phyloP scores from a whole-genome alignment of 2,888 invertebrate species.

The Syrphus vitripennis region DNA sequence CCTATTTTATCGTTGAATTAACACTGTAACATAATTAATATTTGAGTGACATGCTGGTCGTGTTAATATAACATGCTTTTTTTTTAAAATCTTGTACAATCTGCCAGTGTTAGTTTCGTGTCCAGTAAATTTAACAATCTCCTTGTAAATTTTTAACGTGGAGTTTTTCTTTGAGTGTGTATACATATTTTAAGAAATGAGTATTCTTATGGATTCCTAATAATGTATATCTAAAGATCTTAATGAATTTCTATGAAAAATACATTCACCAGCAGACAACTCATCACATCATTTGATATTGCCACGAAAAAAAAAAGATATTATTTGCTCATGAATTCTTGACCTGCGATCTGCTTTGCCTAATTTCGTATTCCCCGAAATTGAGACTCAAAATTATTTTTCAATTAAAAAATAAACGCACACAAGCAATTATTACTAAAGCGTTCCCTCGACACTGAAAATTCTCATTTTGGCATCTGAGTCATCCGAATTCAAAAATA shows the following conservation, averaged over 20 bases:
- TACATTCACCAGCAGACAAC: not conserved
- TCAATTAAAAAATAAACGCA: constrained; percentile 25
- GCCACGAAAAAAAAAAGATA: not conserved
- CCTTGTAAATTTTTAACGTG: too few species aligned
- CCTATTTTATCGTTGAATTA: too few species aligned
- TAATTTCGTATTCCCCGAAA: not conserved
- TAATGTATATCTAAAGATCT: too few species aligned
- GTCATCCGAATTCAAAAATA: constrained; percentile 23
- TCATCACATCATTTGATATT: not conserved
- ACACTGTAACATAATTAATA: too few species aligned
- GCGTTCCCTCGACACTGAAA: constrained; percentile 4
- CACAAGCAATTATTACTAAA: constrained; percentile 1
- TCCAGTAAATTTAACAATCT: too few species aligned
- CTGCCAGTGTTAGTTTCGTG: too few species aligned
- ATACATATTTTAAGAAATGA: too few species aligned
- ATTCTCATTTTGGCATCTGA: constrained; percentile 13
- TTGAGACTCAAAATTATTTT: not conserved
- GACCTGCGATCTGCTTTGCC: not conserved
- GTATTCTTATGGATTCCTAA: too few species aligned
- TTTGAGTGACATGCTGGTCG: too few species aligned
- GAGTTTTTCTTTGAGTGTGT: too few species aligned
- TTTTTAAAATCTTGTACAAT: too few species aligned
- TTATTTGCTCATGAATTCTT: not conserved
- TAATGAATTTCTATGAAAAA: not conserved
- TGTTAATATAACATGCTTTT: too few species aligned